phyloP scores from a whole-genome alignment of 2,888 invertebrate species.

The Apomyelois bistriatella region DNA sequence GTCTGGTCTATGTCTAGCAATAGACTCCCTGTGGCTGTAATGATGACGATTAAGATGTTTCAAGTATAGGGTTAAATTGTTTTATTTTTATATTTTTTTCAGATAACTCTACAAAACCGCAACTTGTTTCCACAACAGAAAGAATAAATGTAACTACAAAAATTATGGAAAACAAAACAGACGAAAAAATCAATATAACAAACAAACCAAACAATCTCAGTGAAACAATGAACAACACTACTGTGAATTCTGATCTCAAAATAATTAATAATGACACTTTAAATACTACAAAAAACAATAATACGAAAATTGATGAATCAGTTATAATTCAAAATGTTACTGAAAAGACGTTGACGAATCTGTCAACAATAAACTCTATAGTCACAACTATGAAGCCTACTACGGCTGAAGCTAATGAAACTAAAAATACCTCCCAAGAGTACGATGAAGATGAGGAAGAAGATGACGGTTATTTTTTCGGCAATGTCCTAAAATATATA shows the following conservation, averaged over 20 bases:
- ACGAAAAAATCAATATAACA: constrained; percentile 18
- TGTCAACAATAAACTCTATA: constrained; percentile 24
- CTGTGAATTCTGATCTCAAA: constrained; percentile 1
- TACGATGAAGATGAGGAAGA: constrained; percentile 63
- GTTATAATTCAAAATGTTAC: constrained; percentile 20
- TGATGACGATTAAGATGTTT: too few relatives aligned
- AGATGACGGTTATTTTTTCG: constrained; percentile 79
- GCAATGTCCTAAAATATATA: constrained; percentile 81
- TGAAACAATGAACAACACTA: constrained; percentile 5
- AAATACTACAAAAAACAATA: neutral
- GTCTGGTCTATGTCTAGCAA: too few relatives aligned
- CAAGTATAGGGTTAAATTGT: too few relatives aligned
- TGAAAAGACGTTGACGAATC: constrained; percentile 22
- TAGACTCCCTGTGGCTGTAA: too few relatives aligned
- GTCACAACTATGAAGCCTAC: constrained; percentile 41
- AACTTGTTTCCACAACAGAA: neutral
- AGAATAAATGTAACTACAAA: constrained; percentile 14
- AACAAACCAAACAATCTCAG: constrained; percentile 17
- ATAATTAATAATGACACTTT: constrained; percentile 18
- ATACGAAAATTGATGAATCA: constrained; percentile 10
- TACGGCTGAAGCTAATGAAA: constrained; percentile 39
- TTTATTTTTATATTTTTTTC: constrained; percentile 24
- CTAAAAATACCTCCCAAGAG: constrained; percentile 41
- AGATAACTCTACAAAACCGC: constrained; percentile 41
- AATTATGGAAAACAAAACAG: constrained; percentile 27